Percentiles rank a stretch among this genome's conserved stretches.
Evolutionary conservation across 2,113 vertebrate species (phyloP).

Genomic region (Varanus salvator): DNA sequence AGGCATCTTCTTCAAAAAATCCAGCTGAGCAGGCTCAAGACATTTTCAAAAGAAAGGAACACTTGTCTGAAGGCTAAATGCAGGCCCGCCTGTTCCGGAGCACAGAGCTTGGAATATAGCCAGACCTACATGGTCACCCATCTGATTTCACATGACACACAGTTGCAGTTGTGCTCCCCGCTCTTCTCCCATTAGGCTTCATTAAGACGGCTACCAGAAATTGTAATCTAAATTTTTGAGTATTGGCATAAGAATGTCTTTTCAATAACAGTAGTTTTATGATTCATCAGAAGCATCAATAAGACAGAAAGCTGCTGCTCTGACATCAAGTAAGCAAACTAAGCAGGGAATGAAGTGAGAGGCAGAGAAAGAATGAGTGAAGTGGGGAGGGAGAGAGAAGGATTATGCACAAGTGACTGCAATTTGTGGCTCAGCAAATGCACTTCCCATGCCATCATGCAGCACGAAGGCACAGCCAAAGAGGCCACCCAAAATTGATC

Average conservation of each 20-base stretch:
- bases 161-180: slow-evolving; percentile 46
- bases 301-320: slow-evolving; percentile 37
- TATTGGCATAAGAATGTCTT: slow-evolving; percentile 69
- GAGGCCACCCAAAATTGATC: background rate
- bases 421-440: slow-evolving; percentile 4
- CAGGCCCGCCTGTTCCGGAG: slow-evolving; percentile 36
- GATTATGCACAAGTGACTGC: slow-evolving; percentile 15
- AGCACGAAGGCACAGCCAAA: slow-evolving; percentile 21
- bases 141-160: slow-evolving; percentile 69
- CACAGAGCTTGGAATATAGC: slow-evolving; percentile 49
- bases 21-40: slow-evolving; percentile 36
- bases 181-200: slow-evolving; percentile 66
- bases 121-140: slow-evolving; percentile 66
- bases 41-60: slow-evolving; percentile 27
- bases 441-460: background rate
- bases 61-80: slow-evolving; percentile 49
- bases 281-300: slow-evolving; percentile 67
- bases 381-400: background rate
- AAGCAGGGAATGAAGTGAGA: background rate
- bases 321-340: slow-evolving; percentile 39
- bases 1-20: slow-evolving; percentile 27
- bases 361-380: background rate
- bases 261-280: slow-evolving; percentile 64
- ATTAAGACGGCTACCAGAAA: slow-evolving; percentile 63
- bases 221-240: slow-evolving; percentile 63